phyloP scores from a whole-genome alignment of 2,888 invertebrate genomes.

The Phyto melanocephala region DNA sequence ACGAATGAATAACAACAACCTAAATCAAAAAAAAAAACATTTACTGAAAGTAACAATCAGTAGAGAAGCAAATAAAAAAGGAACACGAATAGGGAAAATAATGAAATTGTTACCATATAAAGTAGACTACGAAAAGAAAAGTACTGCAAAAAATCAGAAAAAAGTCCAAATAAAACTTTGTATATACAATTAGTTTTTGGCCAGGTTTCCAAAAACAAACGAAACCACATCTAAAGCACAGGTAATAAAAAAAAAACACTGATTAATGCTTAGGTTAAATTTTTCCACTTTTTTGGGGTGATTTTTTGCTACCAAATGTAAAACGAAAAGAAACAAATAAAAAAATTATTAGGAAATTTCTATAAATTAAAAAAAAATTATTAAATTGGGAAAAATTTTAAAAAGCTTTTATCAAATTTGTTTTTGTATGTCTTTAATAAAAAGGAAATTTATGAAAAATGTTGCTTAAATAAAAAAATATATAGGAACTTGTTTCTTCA shows the following conservation, averaged over 20 bases:
- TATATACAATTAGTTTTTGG: constrained; percentile 12
- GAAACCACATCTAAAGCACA: constrained; percentile 57
- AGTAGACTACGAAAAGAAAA: not conserved
- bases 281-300: not conserved
- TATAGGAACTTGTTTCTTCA: no score
- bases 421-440: not conserved
- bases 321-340: no score
- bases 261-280: constrained; percentile 59
- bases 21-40: constrained; percentile 36
- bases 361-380: not conserved
- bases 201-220: constrained; percentile 6
- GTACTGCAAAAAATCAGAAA: not conserved
- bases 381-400: no score
- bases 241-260: constrained; percentile 64
- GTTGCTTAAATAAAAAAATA: no score
- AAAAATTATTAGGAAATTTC: no score
- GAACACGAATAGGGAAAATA: not conserved
- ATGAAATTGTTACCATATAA: not conserved
- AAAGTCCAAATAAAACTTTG: not conserved
- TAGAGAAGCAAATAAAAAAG: not conserved
- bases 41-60: constrained; percentile 44
- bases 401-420: not conserved
- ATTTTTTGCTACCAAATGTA: not conserved
- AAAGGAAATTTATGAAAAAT: no score
- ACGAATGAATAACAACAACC: constrained; percentile 23